A percentile compares a stretch with the other conserved stretches of the same genome.
Conservation (phyloP, 2,797 vertebrate genomes). For the Perodicticus potto region DNA sequence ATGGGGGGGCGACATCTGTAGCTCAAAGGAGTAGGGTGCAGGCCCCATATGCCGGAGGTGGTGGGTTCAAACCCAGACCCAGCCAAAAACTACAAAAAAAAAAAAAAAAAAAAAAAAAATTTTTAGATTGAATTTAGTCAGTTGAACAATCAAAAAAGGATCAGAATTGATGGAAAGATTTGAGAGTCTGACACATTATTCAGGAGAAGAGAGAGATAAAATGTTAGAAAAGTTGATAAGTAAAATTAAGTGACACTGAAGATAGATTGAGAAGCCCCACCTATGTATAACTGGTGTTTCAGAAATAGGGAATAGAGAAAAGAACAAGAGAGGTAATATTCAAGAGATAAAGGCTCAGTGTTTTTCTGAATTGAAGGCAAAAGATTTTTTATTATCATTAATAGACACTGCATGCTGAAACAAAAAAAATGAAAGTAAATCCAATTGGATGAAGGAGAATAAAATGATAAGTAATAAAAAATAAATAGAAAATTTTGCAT, state of each 20-base stretch:
- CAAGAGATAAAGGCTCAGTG: not conserved
- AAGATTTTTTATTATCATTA: not conserved
- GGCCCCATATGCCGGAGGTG: too few relatives aligned
- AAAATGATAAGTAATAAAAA: not conserved
- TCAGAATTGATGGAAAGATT: not conserved
- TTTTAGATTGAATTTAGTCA: not conserved
- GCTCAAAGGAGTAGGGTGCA: too few relatives aligned
- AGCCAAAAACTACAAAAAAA: too few relatives aligned
- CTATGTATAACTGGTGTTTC: not conserved
- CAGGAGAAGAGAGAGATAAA: not conserved
- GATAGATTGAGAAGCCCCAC: not conserved
- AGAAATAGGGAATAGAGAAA: not conserved
- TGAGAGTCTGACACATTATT: not conserved
- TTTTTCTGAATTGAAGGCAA: conserved; percentile 31
- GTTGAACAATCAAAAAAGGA: not conserved
- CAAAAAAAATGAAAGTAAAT: not conserved
- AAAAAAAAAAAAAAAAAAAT: too few relatives aligned
- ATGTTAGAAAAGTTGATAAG: not conserved
- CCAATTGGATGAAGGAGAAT: not conserved
- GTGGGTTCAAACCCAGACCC: too few relatives aligned
- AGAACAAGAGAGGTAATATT: not conserved
- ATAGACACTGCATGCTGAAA: not conserved
- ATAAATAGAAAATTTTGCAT: not conserved
- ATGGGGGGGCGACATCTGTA: too few relatives aligned
- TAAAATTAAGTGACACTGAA: not conserved